phyloP scores from a whole-genome alignment of 1,140 invertebrate genomes.

The Neodiprion fabricii region DNA sequence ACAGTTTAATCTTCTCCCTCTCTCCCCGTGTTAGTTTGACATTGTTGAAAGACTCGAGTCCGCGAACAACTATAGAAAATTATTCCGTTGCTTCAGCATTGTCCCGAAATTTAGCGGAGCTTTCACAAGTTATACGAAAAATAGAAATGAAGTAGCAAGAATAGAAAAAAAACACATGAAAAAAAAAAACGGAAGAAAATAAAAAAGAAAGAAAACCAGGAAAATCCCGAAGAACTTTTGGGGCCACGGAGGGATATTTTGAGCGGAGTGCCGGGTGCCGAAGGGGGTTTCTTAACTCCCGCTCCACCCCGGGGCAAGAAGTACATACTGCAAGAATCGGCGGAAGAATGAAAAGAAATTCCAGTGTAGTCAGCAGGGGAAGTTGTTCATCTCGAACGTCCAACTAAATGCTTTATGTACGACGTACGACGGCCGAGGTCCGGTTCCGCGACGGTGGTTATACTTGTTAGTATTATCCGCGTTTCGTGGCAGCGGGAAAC shows the following conservation, averaged over 20 bases:
- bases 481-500: neutral
- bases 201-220: neutral
- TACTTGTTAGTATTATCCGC: too few relatives aligned
- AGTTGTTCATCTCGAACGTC: conserved; percentile 4
- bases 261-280: too few relatives aligned
- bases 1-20: too few relatives aligned
- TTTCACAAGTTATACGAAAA: neutral
- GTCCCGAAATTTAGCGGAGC: neutral
- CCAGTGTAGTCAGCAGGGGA: neutral
- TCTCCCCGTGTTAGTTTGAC: too few relatives aligned
- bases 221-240: neutral
- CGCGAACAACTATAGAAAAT: neutral
- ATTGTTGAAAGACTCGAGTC: neutral
- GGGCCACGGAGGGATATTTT: too few relatives aligned
- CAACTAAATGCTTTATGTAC: conserved; percentile 7
- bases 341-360: neutral
- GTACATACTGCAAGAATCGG: neutral
- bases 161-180: neutral
- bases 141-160: neutral
- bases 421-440: neutral
- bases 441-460: neutral
- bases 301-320: too few relatives aligned
- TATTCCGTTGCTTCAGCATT: neutral
- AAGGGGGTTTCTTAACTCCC: too few relatives aligned
- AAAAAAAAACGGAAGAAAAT: neutral